phyloP scores from a whole-genome alignment of 2,888 invertebrate genomes.

The Frankliniella fusca region DNA sequence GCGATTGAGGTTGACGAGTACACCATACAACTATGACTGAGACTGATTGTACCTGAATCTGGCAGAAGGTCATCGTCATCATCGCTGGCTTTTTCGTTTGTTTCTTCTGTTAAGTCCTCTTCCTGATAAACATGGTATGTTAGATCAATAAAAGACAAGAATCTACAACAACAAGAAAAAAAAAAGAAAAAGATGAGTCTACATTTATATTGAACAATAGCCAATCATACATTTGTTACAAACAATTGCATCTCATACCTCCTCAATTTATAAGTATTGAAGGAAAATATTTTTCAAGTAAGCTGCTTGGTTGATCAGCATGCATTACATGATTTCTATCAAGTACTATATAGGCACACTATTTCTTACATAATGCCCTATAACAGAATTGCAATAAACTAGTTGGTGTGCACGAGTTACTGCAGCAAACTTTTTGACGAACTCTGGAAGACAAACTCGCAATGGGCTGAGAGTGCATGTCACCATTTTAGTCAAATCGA shows the following conservation, averaged over 20 bases:
- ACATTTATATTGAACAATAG: neutral
- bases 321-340: conserved; percentile 50
- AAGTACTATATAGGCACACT: conserved; percentile 42
- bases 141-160: neutral
- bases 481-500: conserved; percentile 78
- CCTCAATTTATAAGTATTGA: conserved; percentile 78
- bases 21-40: too few relatives aligned
- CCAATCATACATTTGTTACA: neutral
- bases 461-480: conserved; percentile 85
- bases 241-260: conserved; percentile 47
- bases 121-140: neutral
- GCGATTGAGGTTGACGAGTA: too few relatives aligned
- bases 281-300: conserved; percentile 74
- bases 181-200: neutral
- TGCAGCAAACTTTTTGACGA: conserved; percentile 65
- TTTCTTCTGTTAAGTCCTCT: neutral
- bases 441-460: conserved; percentile 66
- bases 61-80: conserved; percentile 41
- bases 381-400: conserved; percentile 85
- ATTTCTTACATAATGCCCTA: conserved; percentile 69
- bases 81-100: conserved; percentile 37
- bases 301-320: conserved; percentile 46
- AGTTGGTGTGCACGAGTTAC: conserved; percentile 44
- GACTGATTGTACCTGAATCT: too few relatives aligned
- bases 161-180: too few relatives aligned